phyloP scores from a whole-genome alignment of 2,797 vertebrate genomes.

The Coracias cyanogaster region DNA sequence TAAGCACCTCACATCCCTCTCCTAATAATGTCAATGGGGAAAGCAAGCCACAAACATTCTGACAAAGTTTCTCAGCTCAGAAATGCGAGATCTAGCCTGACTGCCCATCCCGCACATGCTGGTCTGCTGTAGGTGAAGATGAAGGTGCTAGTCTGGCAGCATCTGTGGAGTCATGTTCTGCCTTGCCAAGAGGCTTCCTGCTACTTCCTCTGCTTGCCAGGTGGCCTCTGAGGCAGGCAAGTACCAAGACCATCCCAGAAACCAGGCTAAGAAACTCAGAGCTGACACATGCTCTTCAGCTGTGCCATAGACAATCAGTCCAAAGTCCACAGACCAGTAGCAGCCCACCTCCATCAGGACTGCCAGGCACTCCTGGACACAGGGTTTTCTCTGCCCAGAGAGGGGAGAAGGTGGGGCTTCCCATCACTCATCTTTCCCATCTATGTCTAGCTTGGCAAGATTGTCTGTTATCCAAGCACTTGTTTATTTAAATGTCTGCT shows the following conservation, averaged over 20 bases:
- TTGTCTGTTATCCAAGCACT: not conserved
- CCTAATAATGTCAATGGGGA: not conserved
- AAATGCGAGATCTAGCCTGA: not conserved
- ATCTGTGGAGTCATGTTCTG: not conserved
- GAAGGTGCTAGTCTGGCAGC: not conserved
- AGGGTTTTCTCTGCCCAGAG: not conserved
- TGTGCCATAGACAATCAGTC: accelerated
- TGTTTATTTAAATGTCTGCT: not conserved
- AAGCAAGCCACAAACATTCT: not conserved
- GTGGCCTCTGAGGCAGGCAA: not conserved
- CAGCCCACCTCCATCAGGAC: not conserved
- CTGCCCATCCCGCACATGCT: accelerated
- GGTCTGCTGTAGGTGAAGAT: not conserved
- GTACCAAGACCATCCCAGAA: not conserved
- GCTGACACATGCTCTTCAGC: not conserved
- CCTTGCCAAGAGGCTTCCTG: not conserved
- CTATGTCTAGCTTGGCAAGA: not conserved
- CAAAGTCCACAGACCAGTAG: not conserved
- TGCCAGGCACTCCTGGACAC: accelerated
- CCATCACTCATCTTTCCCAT: not conserved
- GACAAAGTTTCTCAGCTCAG: not conserved
- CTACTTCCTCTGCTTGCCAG: not conserved
- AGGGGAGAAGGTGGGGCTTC: not conserved
- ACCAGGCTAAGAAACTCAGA: not conserved
- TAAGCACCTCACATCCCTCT: not conserved